Conservation (phyloP, 1,140 invertebrate genomes). For the Cydia fagiglandana region DNA sequence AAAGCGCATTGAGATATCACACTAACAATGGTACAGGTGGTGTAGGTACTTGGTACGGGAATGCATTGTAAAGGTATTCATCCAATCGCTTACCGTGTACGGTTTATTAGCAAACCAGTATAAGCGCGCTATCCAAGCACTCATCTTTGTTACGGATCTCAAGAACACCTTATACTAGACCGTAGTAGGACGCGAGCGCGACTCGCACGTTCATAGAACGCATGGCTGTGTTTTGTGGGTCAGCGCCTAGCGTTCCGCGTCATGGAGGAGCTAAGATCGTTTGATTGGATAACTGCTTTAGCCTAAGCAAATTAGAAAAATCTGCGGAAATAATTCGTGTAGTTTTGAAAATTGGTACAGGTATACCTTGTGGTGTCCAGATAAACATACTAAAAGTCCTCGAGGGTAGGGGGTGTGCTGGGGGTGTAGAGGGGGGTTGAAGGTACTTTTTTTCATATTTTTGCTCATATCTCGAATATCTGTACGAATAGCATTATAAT, state of each 20-base stretch:
- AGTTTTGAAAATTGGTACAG: no score
- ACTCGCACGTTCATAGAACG: neutral
- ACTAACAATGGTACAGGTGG: neutral
- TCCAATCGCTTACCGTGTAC: neutral
- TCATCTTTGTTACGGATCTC: neutral
- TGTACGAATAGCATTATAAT: no score
- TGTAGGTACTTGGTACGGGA: neutral
- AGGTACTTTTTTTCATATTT: no score
- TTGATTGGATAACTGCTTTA: constrained; percentile 16
- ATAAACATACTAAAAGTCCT: no score
- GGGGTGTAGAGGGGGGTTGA: no score
- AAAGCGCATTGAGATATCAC: neutral
- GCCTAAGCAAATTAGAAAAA: no score
- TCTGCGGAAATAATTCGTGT: no score
- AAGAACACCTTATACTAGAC: neutral
- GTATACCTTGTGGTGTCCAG: no score
- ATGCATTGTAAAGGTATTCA: neutral
- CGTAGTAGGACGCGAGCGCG: no score
- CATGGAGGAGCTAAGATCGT: constrained; percentile 1
- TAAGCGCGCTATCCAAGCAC: neutral
- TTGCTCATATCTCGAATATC: no score
- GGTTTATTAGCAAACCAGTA: neutral
- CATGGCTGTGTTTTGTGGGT: neutral
- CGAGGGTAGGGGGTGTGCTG: no score
- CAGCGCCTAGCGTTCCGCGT: constrained; percentile 5